Evolutionary conservation across 2,888 invertebrate genomes (phyloP).

Genomic region (Cryptus viduatorius): DNA sequence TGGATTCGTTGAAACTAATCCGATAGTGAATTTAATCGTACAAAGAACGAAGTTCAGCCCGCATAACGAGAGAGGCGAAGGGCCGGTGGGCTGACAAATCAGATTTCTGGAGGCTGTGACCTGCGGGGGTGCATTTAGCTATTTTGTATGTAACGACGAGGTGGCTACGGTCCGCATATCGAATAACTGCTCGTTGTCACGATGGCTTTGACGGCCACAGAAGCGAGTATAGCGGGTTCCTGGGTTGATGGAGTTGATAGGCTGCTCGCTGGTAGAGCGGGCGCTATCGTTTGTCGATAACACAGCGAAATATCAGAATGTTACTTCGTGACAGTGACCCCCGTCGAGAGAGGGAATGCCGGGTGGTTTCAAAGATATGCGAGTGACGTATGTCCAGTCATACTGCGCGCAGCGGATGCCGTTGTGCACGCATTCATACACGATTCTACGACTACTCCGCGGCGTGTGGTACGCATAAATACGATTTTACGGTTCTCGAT

Average conservation of each 20-base stretch:
- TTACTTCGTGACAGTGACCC: conserved; percentile 61
- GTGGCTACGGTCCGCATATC: conserved; percentile 40
- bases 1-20: not conserved
- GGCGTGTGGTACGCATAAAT: conserved; percentile 62
- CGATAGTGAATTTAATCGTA: not conserved
- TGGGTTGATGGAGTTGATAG: conserved; percentile 47
- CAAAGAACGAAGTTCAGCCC: conserved; percentile 21
- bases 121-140: conserved; percentile 21
- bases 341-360: conserved; percentile 35
- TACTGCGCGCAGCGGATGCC: conserved; percentile 36
- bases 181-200: conserved; percentile 44
- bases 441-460: conserved; percentile 14
- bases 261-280: conserved; percentile 44
- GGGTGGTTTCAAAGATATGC: conserved; percentile 65
- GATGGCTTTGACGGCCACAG: conserved; percentile 40
- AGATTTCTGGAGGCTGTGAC: conserved; percentile 50
- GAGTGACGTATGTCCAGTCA: conserved; percentile 69
- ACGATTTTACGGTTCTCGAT: conserved; percentile 68
- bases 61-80: conserved; percentile 21
- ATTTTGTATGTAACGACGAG: conserved; percentile 54
- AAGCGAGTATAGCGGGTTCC: conserved; percentile 8
- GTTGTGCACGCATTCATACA: conserved; percentile 4
- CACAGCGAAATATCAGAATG: conserved; percentile 68
- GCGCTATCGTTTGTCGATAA: conserved; percentile 62
- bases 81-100: conserved; percentile 54